phyloP scores from a whole-genome alignment of 1,140 invertebrate species.

The Heliconius eleuchia region DNA sequence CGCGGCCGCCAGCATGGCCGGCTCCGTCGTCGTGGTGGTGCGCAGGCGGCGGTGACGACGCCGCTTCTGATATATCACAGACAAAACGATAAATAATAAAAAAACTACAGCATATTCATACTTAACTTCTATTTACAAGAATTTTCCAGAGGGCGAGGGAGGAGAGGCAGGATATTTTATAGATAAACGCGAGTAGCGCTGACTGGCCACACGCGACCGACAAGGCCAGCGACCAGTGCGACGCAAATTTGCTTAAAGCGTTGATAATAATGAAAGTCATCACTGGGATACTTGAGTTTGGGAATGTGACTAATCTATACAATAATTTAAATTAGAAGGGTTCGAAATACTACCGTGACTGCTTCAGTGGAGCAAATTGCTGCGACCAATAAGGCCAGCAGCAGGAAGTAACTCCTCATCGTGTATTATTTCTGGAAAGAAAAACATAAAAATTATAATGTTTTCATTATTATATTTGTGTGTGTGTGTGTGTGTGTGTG shows the following conservation, averaged over 20 bases:
- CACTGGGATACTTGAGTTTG: neutral
- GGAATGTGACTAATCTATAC: neutral
- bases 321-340: neutral
- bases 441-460: neutral
- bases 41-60: constrained; percentile 59
- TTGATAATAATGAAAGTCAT: neutral
- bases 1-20: constrained; percentile 46
- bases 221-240: neutral
- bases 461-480: too few species aligned
- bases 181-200: neutral
- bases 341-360: constrained; percentile 41
- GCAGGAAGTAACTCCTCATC: constrained; percentile 53
- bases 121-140: neutral
- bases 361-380: constrained; percentile 60
- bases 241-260: neutral
- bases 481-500: too few species aligned
- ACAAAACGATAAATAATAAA: neutral
- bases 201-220: neutral
- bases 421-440: constrained; percentile 47
- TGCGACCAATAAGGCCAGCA: constrained; percentile 61
- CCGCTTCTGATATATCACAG: constrained; percentile 36
- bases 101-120: neutral
- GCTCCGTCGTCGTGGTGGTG: constrained; percentile 57
- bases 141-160: neutral
- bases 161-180: neutral